A percentile compares a stretch with the other conserved stretches of the same genome.
Evolutionary conservation across 1,140 invertebrate genomes (phyloP).

Genomic region (Drosophila quadrilineata): DNA sequence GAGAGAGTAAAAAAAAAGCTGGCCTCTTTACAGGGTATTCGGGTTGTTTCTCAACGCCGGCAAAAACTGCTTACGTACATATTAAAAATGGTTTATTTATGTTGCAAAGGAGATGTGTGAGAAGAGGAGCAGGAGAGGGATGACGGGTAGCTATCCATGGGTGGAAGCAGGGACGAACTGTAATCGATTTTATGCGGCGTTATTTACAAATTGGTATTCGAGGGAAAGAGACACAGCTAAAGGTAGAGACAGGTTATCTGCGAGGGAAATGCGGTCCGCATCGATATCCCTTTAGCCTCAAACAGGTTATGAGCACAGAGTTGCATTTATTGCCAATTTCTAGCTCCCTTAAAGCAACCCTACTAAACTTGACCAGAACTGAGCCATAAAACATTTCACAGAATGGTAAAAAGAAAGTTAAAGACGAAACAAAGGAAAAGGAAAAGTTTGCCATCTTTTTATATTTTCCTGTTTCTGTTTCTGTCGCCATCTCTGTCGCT

Average conservation of each 20-base stretch:
- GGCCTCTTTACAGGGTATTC: conserved; percentile 10
- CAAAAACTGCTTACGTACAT: conserved; percentile 66
- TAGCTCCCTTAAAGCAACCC: no score
- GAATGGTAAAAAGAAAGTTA: neutral
- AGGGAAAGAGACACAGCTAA: neutral
- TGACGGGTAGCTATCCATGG: neutral
- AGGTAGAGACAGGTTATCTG: neutral
- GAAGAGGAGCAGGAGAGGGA: neutral
- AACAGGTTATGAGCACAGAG: no score
- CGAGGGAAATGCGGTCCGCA: neutral
- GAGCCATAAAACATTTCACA: no score
- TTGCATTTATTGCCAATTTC: no score
- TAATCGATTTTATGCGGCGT: conserved; percentile 70
- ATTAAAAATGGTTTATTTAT: conserved; percentile 78
- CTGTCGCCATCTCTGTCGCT: no score
- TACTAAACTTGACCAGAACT: no score
- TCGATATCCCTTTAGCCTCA: no score
- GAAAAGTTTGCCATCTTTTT: no score
- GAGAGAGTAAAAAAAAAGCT: no score
- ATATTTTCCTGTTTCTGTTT: no score
- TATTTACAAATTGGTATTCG: conserved; percentile 71
- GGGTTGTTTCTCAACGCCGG: no score
- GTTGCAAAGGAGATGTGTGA: conserved; percentile 9
- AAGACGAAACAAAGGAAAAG: neutral
- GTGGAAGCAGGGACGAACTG: neutral